phyloP scores from a whole-genome alignment of 23 tunicate genomes.

The Aplidium turbinatum region DNA sequence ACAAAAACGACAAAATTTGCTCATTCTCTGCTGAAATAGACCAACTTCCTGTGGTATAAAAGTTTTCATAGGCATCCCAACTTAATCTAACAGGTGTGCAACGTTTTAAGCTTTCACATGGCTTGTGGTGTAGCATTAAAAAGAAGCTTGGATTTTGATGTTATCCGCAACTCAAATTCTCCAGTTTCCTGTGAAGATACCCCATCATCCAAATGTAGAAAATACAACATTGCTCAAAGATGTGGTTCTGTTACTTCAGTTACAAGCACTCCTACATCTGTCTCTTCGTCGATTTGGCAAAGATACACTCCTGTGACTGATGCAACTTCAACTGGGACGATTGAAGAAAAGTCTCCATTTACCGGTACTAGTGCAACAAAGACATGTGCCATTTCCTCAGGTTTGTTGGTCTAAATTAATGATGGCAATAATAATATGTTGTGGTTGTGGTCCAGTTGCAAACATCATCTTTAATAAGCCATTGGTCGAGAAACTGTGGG shows the following conservation, averaged over 20 bases:
- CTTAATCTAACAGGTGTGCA: too few species aligned
- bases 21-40: too few species aligned
- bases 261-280: neutral
- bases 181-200: neutral
- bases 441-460: too few species aligned
- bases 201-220: slow-evolving; percentile 20
- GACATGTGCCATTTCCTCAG: slow-evolving; percentile 26
- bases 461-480: too few species aligned
- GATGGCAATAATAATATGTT: too few species aligned
- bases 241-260: slow-evolving; percentile 25
- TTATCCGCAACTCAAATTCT: slow-evolving; percentile 24
- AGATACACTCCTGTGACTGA: too few species aligned
- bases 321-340: neutral
- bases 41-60: too few species aligned
- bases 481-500: too few species aligned
- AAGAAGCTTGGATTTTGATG: slow-evolving; percentile 52
- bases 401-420: too few species aligned
- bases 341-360: neutral
- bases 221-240: slow-evolving; percentile 13
- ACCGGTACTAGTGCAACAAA: slow-evolving; percentile 17
- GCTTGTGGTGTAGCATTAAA: slow-evolving; percentile 56
- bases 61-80: too few species aligned
- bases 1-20: too few species aligned
- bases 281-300: neutral
- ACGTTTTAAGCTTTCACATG: too few species aligned